phyloP scores from a whole-genome alignment of 1,140 invertebrate genomes.

The Octopus bimaculoides region DNA sequence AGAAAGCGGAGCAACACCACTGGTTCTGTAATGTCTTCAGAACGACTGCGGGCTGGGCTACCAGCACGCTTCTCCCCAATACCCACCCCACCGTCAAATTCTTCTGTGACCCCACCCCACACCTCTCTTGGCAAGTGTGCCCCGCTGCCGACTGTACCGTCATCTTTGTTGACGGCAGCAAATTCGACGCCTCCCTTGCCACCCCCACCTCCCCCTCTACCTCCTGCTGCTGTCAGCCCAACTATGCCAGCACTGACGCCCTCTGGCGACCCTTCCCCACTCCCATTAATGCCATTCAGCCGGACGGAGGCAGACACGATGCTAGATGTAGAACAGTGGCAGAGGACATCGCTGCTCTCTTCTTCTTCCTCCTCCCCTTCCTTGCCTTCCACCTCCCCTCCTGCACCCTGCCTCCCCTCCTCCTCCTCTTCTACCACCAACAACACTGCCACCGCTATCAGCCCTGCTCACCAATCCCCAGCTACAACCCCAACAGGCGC shows the following conservation, averaged over 20 bases:
- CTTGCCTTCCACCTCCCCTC: not conserved
- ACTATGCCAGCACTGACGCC: not conserved
- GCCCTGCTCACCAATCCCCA: constrained; percentile 5
- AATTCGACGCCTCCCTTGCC: no score
- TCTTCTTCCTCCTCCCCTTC: not conserved
- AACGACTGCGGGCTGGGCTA: no score
- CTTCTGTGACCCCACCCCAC: no score
- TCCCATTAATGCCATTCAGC: not conserved
- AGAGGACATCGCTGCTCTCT: not conserved
- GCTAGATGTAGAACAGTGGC: not conserved
- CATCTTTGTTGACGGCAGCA: no score
- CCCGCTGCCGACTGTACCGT: no score
- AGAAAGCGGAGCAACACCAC: no score
- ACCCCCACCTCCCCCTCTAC: not conserved
- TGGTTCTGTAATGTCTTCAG: no score
- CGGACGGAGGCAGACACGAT: not conserved
- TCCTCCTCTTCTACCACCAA: not conserved
- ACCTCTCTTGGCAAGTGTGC: no score
- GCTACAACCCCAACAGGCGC: not conserved
- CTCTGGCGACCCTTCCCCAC: not conserved
- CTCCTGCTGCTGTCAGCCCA: not conserved
- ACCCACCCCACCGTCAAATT: no score
- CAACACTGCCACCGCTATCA: not conserved
- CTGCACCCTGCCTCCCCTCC: not conserved
- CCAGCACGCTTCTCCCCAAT: no score